Evolutionary conservation across 2,888 invertebrate species (phyloP), one percentile per base, ranked within the genome.

Genomic region (Monopis laevigella): DNA sequence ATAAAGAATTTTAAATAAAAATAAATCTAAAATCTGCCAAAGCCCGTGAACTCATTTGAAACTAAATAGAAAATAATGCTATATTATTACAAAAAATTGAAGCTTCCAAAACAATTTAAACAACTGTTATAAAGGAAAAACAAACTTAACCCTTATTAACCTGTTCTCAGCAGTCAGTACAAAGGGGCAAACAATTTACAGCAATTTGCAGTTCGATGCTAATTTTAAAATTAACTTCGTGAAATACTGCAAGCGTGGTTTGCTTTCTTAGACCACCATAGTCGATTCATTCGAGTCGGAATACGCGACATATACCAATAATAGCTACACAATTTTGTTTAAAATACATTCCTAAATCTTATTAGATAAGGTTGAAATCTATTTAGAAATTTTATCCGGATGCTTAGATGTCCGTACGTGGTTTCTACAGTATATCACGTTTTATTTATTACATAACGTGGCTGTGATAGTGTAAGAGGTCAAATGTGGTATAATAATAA

Each of bases 191-290:
- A 64, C 59, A 59, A 65, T 72, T 66, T 59, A 52, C 63, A 56
- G 59, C 62, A 67, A 67, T 71, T 66, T 66, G 71, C 74, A 69
- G 69, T 62, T 65, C 49, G 58, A 69, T 65, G 73, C 70, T 71
- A 73, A 78, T 78, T 77, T 78, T 75, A 69, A 75, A 77, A 74
- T 74, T 67, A 70, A 72, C 73, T 59, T 72, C 68, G 64, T 66
- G 68, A 66, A 70, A 63, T 72, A 66, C 65, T 65, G 70, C 69
- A 74, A 74, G 77, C 78, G 75, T 77, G 77, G 72, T 29, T 28
- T 49, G 51, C 49, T 29, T 12, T 48, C 50, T 51, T 50, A 58
- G 78, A 78, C 78, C 78, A 78, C 78, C 78, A 48, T 58, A 54
- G 64, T 65, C 41, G 67, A 58, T 54, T 49, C 50, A 26, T 16